Percentiles rank a stretch among this genome's conserved stretches.
These are phyloP conservation scores for Pedionomus torquatus DNA, from an alignment of 2,113 vertebrate genomes.

Conservation along the genomic window DNA sequence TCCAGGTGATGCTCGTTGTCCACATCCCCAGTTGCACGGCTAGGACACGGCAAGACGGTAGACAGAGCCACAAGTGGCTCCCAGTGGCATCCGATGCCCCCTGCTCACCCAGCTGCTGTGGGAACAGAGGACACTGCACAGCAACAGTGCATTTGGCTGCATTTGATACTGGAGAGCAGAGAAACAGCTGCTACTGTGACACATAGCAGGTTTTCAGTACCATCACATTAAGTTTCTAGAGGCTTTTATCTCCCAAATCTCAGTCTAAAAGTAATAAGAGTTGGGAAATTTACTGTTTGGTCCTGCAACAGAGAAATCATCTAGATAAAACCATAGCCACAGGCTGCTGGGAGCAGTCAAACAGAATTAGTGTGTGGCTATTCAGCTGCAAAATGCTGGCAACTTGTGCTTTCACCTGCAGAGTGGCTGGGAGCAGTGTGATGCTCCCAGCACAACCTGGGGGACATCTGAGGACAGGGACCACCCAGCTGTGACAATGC, in stretches of 20 bases:
- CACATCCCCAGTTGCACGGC: fast-evolving
- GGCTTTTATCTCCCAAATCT: not conserved
- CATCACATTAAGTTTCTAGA: not conserved
- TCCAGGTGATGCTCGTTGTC: fast-evolving
- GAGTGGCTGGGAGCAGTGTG: fast-evolving
- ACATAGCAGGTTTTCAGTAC: not conserved
- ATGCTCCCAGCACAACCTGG: not conserved
- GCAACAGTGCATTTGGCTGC: fast-evolving
- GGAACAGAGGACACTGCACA: not conserved
- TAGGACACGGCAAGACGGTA: fast-evolving
- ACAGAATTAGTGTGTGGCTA: not conserved
- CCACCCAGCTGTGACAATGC: not conserved
- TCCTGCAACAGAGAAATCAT: not conserved
- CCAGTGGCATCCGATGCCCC: not conserved
- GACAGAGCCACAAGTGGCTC: not conserved
- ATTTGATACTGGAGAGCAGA: not conserved
- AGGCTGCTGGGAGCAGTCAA: not conserved
- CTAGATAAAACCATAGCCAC: not conserved
- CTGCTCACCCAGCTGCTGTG: not conserved
- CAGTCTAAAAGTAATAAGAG: not conserved
- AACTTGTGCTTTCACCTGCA: not conserved
- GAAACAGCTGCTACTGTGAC: not conserved
- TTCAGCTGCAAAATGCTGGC: not conserved
- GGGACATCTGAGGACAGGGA: not conserved
- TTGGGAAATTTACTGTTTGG: not conserved